Evolutionary conservation across 2,797 vertebrate species (phyloP), one percentile per base, ranked within the genome.

Genomic region (Uromys caudimaculatus): DNA sequence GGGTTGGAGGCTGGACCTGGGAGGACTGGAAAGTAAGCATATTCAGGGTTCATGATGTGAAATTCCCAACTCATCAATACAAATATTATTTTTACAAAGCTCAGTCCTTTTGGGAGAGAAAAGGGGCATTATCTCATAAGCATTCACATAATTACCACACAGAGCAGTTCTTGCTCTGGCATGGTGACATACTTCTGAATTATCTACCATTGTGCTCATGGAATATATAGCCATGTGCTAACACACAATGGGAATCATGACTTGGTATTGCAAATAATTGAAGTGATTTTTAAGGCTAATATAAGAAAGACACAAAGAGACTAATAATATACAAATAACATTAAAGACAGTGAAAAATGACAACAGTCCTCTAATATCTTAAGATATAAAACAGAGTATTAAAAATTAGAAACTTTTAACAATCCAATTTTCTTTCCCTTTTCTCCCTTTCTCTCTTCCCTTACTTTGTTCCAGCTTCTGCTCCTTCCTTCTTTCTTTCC

Each of bases 331-430:
- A 24, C 21, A 95, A 93, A 82, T 41, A 58, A 77, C 29, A 85
- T 76, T 84, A 73, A 93, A 84, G 54, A 27, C 4, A 50, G 60
- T 17, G 41, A 96, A 73, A 54, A 91, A 89, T 95, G 64, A 92
- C 41, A 62, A 81, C 11, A 24, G 47, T 50, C 41, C 10, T 88
- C 76, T 81, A 60, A 47, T 58, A 62, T 56, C 47, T 89, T 60
- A 79, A 87, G 14, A 24, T 50, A 96, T 81, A 89, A 96, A 95
- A 1, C 54, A 23, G 32, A n/a, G 4, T 17, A 24, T 89, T 79
- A 78, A 84, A 81, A 54, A 27, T 50, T 47, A 41, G 14, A 87
- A 47, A 27, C 60, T 69, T 52, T 69, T 14, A 52, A 71, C 9
- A 38, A 13, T 52, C 47, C 35, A 69, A 17, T 71, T 71, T 71